These are phyloP conservation scores for Muricea muricata DNA, from an alignment of 92 coral and sea anemone species.

Conservation along the genomic window DNA sequence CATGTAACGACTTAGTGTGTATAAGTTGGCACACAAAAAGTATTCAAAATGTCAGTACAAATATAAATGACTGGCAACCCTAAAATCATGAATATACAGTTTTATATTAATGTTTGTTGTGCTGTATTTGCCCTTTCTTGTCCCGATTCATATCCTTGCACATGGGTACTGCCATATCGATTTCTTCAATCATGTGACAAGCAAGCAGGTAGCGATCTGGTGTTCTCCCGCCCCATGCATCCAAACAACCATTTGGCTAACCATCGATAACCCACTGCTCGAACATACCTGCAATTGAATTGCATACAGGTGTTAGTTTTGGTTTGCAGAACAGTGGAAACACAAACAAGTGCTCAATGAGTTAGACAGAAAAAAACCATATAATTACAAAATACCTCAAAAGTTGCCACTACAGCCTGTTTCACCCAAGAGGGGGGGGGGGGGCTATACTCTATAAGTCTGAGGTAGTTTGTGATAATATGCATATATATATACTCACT, in stretches of 20 bases:
- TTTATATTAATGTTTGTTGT: background rate
- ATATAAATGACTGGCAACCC: background rate
- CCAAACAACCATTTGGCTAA: conserved; percentile 20
- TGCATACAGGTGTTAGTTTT: no score
- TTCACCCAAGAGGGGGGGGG: no score
- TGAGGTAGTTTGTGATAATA: no score
- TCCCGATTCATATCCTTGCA: conserved; percentile 31
- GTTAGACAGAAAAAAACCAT: no score
- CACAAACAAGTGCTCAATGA: no score
- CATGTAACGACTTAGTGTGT: background rate
- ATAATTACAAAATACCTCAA: no score
- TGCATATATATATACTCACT: no score
- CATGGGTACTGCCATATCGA: background rate
- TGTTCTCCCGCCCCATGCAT: conserved; percentile 53
- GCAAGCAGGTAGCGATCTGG: conserved; percentile 67
- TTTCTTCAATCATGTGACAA: conserved; percentile 54
- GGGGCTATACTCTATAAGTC: no score
- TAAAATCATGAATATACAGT: background rate
- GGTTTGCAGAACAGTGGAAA: no score
- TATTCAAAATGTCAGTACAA: conserved; percentile 5
- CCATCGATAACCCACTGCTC: conserved; percentile 45
- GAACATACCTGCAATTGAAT: conserved; percentile 14
- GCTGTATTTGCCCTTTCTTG: conserved; percentile 23
- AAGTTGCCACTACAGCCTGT: no score
- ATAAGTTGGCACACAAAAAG: conserved; percentile 21